phyloP scores from a whole-genome alignment of 1,140 invertebrate genomes.

The Colletes gigas region DNA sequence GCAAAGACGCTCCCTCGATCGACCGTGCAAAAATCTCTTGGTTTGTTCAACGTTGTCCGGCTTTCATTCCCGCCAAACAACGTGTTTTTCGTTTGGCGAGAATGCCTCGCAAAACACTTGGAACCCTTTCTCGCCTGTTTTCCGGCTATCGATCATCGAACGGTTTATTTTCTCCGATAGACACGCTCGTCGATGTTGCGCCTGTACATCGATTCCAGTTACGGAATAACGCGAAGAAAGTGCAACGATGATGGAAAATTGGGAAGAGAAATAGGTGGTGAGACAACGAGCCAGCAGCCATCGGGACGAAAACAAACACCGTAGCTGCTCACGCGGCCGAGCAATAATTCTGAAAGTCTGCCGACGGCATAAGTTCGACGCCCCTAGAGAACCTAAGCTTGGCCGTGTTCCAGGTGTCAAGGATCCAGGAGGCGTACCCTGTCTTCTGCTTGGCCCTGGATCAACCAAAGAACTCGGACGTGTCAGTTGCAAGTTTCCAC shows the following conservation, averaged over 20 bases:
- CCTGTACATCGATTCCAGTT: conserved; percentile 16
- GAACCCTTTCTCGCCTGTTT: not conserved
- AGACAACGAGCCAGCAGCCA: conserved; percentile 37
- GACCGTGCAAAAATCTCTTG: too few relatives aligned
- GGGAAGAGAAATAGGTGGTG: conserved; percentile 30
- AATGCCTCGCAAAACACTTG: not conserved
- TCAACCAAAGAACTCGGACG: conserved; percentile 55
- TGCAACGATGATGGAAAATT: not conserved
- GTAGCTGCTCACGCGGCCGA: conserved; percentile 74
- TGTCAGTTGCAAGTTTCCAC: conserved; percentile 52
- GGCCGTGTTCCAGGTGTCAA: conserved; percentile 79
- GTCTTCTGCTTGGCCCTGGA: conserved; percentile 61
- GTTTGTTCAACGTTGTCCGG: too few relatives aligned
- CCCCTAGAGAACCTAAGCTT: conserved; percentile 67
- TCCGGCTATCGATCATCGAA: conserved; percentile 17
- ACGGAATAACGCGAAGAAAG: not conserved
- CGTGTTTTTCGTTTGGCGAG: conserved; percentile 15
- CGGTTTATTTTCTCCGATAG: not conserved
- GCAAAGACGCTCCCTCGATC: too few relatives aligned
- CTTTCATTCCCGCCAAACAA: not conserved
- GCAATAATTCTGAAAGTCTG: conserved; percentile 79
- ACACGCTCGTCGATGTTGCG: conserved; percentile 9
- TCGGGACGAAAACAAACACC: conserved; percentile 76
- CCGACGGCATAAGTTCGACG: conserved; percentile 77
- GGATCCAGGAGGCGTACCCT: conserved; percentile 73